These are phyloP conservation scores for Morphnarchus princeps DNA, from an alignment of 2,113 vertebrate species.

Conservation along the genomic window DNA sequence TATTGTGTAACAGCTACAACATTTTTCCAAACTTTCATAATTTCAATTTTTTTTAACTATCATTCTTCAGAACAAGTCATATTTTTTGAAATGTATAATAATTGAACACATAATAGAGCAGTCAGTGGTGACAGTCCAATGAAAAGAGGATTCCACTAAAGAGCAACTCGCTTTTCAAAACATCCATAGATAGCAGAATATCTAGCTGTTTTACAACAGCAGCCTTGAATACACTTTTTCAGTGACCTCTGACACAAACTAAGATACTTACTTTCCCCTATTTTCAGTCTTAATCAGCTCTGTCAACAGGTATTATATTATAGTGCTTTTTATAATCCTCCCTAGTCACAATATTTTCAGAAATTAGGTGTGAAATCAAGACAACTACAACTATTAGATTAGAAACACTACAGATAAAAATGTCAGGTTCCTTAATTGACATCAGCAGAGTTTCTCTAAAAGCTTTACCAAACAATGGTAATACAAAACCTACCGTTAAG, in stretches of 20 bases:
- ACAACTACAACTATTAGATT: neutral
- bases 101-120: conserved; percentile 31
- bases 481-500: neutral
- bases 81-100: neutral
- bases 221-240: neutral
- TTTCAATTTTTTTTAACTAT: neutral
- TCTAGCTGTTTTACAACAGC: neutral
- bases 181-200: neutral
- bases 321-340: neutral
- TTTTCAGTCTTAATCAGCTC: neutral
- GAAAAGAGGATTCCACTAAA: conserved; percentile 27
- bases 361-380: neutral
- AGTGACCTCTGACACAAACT: conserved; percentile 1
- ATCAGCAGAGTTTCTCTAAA: neutral
- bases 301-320: neutral
- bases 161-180: neutral
- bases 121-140: conserved; percentile 6
- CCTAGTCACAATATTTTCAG: conserved; percentile 29
- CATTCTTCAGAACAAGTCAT: neutral
- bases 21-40: neutral
- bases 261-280: neutral
- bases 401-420: neutral
- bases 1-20: neutral
- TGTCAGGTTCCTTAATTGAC: neutral
- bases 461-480: neutral